Percentiles rank a stretch among this genome's conserved stretches.
phyloP scores from a whole-genome alignment of 2,888 invertebrate species.

The Hypercompe scribonia region DNA sequence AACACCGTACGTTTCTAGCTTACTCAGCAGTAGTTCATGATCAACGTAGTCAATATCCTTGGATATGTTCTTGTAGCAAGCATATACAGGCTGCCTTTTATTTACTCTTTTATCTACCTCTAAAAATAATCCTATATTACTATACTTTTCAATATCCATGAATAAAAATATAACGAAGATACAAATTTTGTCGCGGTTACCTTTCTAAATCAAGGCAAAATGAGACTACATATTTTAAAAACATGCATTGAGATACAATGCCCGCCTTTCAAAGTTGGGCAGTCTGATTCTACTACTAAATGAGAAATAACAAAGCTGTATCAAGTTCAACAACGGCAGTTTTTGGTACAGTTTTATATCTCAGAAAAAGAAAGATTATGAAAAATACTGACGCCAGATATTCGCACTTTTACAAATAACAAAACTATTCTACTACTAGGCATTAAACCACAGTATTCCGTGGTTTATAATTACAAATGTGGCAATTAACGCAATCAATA shows the following conservation, averaged over 20 bases:
- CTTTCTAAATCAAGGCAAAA: conserved; percentile 26
- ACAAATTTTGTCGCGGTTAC: conserved; percentile 7
- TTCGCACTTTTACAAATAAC: too few relatives aligned
- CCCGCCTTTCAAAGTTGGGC: conserved; percentile 35
- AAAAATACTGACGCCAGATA: too few relatives aligned
- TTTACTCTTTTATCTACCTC: too few relatives aligned
- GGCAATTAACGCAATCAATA: neutral
- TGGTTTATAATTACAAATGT: neutral
- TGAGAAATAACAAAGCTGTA: conserved; percentile 26
- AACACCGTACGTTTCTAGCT: too few relatives aligned
- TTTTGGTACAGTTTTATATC: neutral
- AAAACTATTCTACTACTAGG: too few relatives aligned
- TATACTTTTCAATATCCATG: too few relatives aligned
- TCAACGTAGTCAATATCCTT: too few relatives aligned
- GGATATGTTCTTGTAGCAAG: too few relatives aligned
- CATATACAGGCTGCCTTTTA: too few relatives aligned
- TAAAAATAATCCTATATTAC: too few relatives aligned
- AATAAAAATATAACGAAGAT: neutral
- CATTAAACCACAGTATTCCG: too few relatives aligned
- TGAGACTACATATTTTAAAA: conserved; percentile 31
- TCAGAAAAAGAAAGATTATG: neutral
- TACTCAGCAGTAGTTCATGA: too few relatives aligned
- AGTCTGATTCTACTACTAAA: conserved; percentile 13
- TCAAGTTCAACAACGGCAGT: conserved; percentile 20
- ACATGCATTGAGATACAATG: conserved; percentile 24